Conservation (phyloP, 1,140 invertebrate species). For the Drosophila mojavensis region DNA sequence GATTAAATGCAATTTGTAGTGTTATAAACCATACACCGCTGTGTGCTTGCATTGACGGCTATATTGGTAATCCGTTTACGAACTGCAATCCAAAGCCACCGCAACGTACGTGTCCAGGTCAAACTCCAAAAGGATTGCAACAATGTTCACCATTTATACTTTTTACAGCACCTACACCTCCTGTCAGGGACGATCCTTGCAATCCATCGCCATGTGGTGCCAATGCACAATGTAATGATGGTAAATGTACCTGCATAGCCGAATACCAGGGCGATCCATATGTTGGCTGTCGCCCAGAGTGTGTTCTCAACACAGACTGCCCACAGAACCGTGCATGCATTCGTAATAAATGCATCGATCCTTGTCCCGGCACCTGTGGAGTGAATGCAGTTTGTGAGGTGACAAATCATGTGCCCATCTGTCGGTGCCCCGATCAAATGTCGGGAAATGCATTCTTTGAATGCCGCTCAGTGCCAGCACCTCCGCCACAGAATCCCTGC, state of each 20-base stretch:
- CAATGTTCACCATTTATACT: constrained; percentile 14
- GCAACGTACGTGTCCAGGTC: constrained; percentile 56
- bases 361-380: constrained; percentile 92
- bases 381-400: constrained; percentile 91
- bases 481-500: constrained; percentile 86
- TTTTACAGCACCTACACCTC: constrained; percentile 60
- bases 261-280: constrained; percentile 95
- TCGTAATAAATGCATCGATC: constrained; percentile 92
- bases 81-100: constrained; percentile 86
- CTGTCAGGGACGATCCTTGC: constrained; percentile 85
- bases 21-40: constrained; percentile 87
- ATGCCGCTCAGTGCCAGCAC: constrained; percentile 79
- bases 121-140: not conserved
- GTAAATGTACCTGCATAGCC: constrained; percentile 90
- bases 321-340: constrained; percentile 89
- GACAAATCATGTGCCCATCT: constrained; percentile 90
- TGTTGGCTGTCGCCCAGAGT: constrained; percentile 92
- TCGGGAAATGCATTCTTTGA: constrained; percentile 89
- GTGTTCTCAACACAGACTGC: constrained; percentile 93
- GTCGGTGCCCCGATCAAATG: constrained; percentile 89
- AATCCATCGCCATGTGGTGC: constrained; percentile 92
- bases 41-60: constrained; percentile 88
- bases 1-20: constrained; percentile 89
- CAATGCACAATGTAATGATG: constrained; percentile 91
- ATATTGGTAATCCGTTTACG: constrained; percentile 90